Base-by-base conservation (phyloP, 2,888 invertebrate genomes). In the Calliphora vomitoria region DNA sequence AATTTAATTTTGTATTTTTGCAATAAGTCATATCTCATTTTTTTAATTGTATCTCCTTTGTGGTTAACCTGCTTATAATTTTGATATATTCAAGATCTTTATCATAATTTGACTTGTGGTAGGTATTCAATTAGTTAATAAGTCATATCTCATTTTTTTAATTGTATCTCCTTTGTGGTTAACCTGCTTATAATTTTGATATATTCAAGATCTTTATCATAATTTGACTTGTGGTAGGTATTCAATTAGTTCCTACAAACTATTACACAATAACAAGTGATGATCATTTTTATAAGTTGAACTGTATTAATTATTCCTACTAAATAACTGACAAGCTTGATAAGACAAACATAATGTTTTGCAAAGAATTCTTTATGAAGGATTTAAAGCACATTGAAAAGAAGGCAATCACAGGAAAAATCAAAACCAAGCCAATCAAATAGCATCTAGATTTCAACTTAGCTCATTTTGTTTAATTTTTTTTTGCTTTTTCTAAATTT, bases 171-270 rank as follows among this genome's bases (percentile, higher is more conserved):
- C 11, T 50, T 50, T 15, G 5, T 50, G 15, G 15, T 50, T 55
- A 55, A 55, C 18, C 55, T 10, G 2, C 4, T 55, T 10, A 11
- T 11, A 20, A 20, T 11, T 11, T 11, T n/a, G 31, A 4, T 47
- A 13, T 20, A 35, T 35, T 25, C 8, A 0, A 11, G 35, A 80
- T 31, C n/a, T 31, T 62, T 18, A 41, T 69, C 25, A 25, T 58
- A 58, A 85, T 82, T 68, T 68, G 25, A 38, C 44, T 68, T 69
- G 72, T 82, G 53, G 74, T 82, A 38, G 68, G 18, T 44, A 62
- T 74, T 74, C 72, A 82, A 86, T 78, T 82, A 79, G 86, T 74
- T 72, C 13, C 76, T 38, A 15, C 35, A 66, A 58, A 68, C 62
- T n/a, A 71, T 62, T 53, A 75, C 44, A 76, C 25, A 72, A 53